These are phyloP conservation scores for Troides helena DNA, from an alignment of 2,888 invertebrate genomes.

Conservation along the genomic window DNA sequence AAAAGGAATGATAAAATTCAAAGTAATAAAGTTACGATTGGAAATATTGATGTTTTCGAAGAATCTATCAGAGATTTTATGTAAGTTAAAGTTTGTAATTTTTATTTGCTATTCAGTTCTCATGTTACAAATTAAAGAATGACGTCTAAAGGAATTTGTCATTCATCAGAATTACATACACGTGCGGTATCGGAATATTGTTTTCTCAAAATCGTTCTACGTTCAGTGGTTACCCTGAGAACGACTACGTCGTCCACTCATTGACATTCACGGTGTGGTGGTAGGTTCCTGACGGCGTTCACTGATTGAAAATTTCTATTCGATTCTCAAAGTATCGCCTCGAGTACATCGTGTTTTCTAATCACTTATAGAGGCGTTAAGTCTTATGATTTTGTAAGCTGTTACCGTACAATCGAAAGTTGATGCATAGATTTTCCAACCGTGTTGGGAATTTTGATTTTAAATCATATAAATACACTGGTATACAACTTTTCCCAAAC, in stretches of 20 bases:
- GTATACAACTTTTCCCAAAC: too few species aligned
- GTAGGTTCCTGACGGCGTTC: conserved; percentile 49
- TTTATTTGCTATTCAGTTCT: conserved; percentile 48
- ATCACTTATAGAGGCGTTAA: conserved; percentile 42
- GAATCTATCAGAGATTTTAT: too few species aligned
- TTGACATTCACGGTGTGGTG: conserved; percentile 58
- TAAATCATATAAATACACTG: neutral
- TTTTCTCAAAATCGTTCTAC: conserved; percentile 76
- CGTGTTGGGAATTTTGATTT: conserved; percentile 25
- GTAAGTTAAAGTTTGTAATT: neutral
- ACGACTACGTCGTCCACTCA: conserved; percentile 51
- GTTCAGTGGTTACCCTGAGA: conserved; percentile 59
- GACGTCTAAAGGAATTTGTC: conserved; percentile 64
- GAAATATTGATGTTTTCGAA: too few species aligned
- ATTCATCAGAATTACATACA: conserved; percentile 60
- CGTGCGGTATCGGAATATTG: conserved; percentile 68
- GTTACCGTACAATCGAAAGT: conserved; percentile 38
- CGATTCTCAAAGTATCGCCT: conserved; percentile 37
- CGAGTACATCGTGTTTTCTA: conserved; percentile 45
- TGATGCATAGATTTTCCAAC: conserved; percentile 22
- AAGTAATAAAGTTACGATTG: too few species aligned
- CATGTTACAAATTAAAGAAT: conserved; percentile 65
- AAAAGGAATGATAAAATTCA: neutral
- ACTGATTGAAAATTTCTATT: conserved; percentile 65
- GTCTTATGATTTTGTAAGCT: conserved; percentile 31